Conservation (phyloP, 2,797 vertebrate species). For the Typhlichthys subterraneus region DNA sequence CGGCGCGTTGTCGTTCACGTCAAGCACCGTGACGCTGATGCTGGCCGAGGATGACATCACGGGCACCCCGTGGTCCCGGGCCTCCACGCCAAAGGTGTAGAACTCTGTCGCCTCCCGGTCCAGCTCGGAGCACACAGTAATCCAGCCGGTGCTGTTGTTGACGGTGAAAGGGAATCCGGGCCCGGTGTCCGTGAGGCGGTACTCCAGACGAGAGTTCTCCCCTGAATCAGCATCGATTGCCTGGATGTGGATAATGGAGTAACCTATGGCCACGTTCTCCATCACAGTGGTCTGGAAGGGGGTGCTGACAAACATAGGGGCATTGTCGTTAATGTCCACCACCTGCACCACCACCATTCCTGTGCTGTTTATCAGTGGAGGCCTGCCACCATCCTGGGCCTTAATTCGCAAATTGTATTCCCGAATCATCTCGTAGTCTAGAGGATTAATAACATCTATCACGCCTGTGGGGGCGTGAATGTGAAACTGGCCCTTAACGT, state of each 20-base stretch:
- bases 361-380: slow-evolving; percentile 91
- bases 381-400: slow-evolving; percentile 94
- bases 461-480: slow-evolving; percentile 91
- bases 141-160: slow-evolving; percentile 97
- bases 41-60: slow-evolving; percentile 94
- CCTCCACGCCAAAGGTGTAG: slow-evolving; percentile 93
- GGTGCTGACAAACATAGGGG: slow-evolving; percentile 97
- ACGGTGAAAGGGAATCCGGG: slow-evolving; percentile 90
- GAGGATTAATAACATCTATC: slow-evolving; percentile 91
- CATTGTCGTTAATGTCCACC: slow-evolving; percentile 93
- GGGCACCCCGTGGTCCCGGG: slow-evolving; percentile 87
- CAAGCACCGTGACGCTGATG: slow-evolving; percentile 90
- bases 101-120: slow-evolving; percentile 91
- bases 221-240: slow-evolving; percentile 93
- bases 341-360: slow-evolving; percentile 94
- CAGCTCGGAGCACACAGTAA: slow-evolving; percentile 86
- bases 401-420: slow-evolving; percentile 94
- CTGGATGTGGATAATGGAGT: slow-evolving; percentile 95
- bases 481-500: slow-evolving; percentile 94
- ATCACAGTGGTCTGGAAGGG: slow-evolving; percentile 94
- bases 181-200: slow-evolving; percentile 82
- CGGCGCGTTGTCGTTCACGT: slow-evolving; percentile 95
- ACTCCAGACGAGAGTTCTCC: slow-evolving; percentile 90
- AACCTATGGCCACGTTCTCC: slow-evolving; percentile 89
- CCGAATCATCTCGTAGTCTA: slow-evolving; percentile 92